Evolutionary conservation across 2,113 vertebrate species (phyloP), one percentile per base, ranked within the genome.

Genomic region (Hepsetus odoe): DNA sequence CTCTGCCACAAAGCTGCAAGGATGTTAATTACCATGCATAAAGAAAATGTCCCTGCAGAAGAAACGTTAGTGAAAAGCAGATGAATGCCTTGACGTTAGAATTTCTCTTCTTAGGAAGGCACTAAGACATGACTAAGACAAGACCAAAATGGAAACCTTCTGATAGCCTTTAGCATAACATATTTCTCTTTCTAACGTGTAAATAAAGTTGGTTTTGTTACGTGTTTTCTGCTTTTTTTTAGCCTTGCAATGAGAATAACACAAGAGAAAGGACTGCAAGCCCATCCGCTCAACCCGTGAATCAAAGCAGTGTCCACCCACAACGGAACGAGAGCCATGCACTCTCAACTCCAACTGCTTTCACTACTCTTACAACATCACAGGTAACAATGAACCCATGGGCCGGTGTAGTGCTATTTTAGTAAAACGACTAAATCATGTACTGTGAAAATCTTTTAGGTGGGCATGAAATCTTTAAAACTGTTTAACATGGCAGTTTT

Each of bases 361-460:
- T 88, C 95, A 97, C 90, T 97, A 97, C 84, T 94, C 95, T 56
- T 99, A 98, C 89, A 99, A 99, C 28, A 95, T 98, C 85, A 99
- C 97, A 86, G 98, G 98, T 99, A 90, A 80, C 80, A 64, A 10
- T 46, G 8, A 42, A 22, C 13, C 6, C 2, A 14, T 46, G 28
- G 22, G 12, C 28, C 35, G 42, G 24, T 74, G 12, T 10, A 30
- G 18, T 49, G 9, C 6, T 4, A 13, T 58, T 58, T 38, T 28
- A 2, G 3, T 40, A n/a, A 18, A 12, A 20, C 14, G 1, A 7
- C 1, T 13, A 38, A 24, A 26, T 58, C 13, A 2, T 42, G 1
- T n/a, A n/a, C n/a, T n/a, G n/a, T n/a, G n/a, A n/a, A n/a, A n/a
- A n/a, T n/a, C n/a, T n/a, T n/a, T n/a, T n/a, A n/a, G n/a, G n/a